A percentile compares a stretch with the other conserved stretches of the same genome.
These are phyloP conservation scores for Papilio elwesi DNA, from an alignment of 2,888 invertebrate species.

Conservation along the genomic window DNA sequence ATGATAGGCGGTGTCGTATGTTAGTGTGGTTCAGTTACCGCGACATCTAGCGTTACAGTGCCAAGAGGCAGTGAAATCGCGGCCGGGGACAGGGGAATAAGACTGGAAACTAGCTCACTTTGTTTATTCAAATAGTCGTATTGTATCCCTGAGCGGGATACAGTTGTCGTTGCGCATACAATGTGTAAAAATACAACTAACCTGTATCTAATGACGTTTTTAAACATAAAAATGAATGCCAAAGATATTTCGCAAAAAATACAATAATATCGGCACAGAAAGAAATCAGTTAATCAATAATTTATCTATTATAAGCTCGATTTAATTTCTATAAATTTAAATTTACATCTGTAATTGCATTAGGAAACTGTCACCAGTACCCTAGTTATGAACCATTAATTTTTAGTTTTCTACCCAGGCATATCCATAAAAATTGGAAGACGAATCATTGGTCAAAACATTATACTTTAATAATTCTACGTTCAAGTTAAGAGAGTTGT, in stretches of 20 bases:
- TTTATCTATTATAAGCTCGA: no score
- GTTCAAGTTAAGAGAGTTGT: no score
- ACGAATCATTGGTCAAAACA: no score
- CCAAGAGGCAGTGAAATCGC: constrained; percentile 63
- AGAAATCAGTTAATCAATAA: no score
- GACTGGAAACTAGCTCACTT: constrained; percentile 51
- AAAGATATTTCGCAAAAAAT: neutral
- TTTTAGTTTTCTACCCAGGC: no score
- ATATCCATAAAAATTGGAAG: no score
- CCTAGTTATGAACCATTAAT: no score
- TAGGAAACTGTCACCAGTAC: no score
- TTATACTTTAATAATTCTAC: no score
- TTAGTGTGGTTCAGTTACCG: constrained; percentile 53
- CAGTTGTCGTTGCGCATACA: neutral
- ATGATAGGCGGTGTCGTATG: constrained; percentile 50
- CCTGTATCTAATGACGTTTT: constrained; percentile 2
- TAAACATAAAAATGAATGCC: neutral
- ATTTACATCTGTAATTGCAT: no score
- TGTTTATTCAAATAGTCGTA: constrained; percentile 40
- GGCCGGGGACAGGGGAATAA: constrained; percentile 59
- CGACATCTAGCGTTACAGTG: constrained; percentile 59
- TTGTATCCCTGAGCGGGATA: constrained; percentile 34
- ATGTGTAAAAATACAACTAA: constrained; percentile 5
- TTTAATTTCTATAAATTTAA: no score
- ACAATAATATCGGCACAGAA: no score